Base-by-base conservation (phyloP, 2,888 invertebrate species). In the Torymus texanus region DNA sequence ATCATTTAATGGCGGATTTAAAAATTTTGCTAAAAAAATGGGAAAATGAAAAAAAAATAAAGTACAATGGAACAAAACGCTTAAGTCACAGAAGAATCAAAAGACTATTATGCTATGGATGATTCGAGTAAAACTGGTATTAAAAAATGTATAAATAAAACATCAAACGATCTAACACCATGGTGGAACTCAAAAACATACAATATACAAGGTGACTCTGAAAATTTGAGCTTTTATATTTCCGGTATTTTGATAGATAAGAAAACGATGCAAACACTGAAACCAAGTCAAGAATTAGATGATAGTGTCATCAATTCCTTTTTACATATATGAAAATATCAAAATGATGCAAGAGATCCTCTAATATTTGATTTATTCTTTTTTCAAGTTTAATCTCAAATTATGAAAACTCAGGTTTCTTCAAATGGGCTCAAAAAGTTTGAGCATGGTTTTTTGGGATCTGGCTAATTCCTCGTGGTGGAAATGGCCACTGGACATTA, bases 161-260 rank as follows among this genome's bases (percentile, higher is more conserved):
- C n/a, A 58, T n/a, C 13, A 16, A 16, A n/a, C n/a, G 10, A 16
- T 58, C 13, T 8, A n/a, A 8, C 58, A n/a, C 58, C 58, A n/a
- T n/a, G 58, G 58, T n/a, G 8, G n/a, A 16, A 58, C n/a, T n/a
- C 16, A 24, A 24, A 3, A 2, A 24, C 24, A 24, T 24, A 24
- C 24, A 3, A 24, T 24, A 24, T 24, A 24, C 2, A 24, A 24
- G n/a, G 10, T 12, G n/a, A 58, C 16, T 58, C n/a, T 2, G n/a
- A 58, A n/a, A n/a, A 58, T 58, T 14, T 16, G n/a, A 58, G 16
- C 2, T 12, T 58, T 58, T 58, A 58, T n/a, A n/a, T 58, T n/a
- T 58, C 58, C 13, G 58, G 58, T n/a, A n/a, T 58, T 16, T 58
- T 58, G 4, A 58, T 58, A 58, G n/a, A 58, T n/a, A 58, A 16